A percentile compares a stretch with the other conserved stretches of the same genome.
Conservation (phyloP, 53 echinoderm and acorn worm species). For the Antedon mediterranea region DNA sequence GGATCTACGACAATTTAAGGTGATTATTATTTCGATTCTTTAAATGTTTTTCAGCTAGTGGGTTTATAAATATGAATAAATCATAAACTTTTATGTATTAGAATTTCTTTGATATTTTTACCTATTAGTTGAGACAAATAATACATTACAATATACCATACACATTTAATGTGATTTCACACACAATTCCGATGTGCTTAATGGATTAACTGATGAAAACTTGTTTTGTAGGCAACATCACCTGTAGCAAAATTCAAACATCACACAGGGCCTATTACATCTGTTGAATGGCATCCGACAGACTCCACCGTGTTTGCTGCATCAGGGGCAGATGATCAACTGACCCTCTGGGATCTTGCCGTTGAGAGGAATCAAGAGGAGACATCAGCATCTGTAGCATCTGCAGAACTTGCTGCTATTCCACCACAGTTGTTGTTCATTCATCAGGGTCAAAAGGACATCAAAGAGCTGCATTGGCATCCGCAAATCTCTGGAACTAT, state of each 20-base stretch:
- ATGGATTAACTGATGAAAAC: no score
- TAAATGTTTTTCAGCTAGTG: no score
- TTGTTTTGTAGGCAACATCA: slow-evolving; percentile 1
- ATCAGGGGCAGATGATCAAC: slow-evolving; percentile 72
- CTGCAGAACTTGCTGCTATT: slow-evolving; percentile 27
- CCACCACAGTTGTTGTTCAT: slow-evolving; percentile 94
- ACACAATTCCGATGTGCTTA: no score
- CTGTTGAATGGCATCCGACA: slow-evolving; percentile 74
- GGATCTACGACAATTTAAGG: slow-evolving; percentile 96
- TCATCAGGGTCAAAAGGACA: slow-evolving; percentile 94
- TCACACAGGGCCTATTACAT: slow-evolving; percentile 84
- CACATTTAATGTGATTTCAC: no score
- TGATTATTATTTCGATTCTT: no score
- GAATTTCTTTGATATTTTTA: no score
- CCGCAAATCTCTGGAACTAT: slow-evolving; percentile 79
- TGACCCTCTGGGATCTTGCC: slow-evolving; percentile 89
- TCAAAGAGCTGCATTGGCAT: slow-evolving; percentile 91
- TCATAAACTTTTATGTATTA: no score
- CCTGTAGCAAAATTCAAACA: slow-evolving; percentile 97
- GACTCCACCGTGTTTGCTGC: slow-evolving; percentile 88
- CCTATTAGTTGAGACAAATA: no score
- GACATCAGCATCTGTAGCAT: slow-evolving; percentile 4
- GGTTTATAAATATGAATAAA: no score
- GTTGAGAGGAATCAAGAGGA: slow-evolving; percentile 45
- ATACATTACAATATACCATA: no score